A percentile compares a stretch with the other conserved stretches of the same genome.
phyloP scores from a whole-genome alignment of 2,888 invertebrate genomes.

The Philonicus albiceps region DNA sequence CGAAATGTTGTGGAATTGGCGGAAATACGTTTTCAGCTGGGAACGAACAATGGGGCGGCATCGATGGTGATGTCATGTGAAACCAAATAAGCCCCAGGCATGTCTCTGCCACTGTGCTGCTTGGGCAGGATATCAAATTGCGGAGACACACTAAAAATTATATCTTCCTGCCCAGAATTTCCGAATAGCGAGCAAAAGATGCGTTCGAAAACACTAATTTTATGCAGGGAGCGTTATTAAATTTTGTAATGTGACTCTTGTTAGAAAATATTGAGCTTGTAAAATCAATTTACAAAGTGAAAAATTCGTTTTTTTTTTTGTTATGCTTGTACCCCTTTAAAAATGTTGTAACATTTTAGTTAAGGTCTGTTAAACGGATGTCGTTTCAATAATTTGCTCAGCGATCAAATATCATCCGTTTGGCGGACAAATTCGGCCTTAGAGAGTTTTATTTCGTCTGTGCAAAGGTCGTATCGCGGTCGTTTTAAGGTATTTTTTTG shows the following conservation, averaged over 20 bases:
- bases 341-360: too few relatives aligned
- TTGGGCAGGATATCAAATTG: conserved; percentile 15
- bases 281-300: neutral
- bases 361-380: too few relatives aligned
- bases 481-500: too few relatives aligned
- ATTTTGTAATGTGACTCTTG: neutral
- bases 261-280: neutral
- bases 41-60: conserved; percentile 4
- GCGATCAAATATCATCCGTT: too few relatives aligned
- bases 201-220: neutral
- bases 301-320: neutral
- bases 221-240: neutral
- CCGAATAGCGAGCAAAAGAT: neutral
- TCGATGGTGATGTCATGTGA: conserved; percentile 26
- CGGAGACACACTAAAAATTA: neutral
- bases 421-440: too few relatives aligned
- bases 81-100: conserved; percentile 26
- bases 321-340: too few relatives aligned
- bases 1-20: neutral
- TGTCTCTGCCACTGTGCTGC: neutral
- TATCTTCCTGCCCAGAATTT: neutral
- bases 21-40: conserved; percentile 21
- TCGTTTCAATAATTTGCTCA: too few relatives aligned
- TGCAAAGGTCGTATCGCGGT: too few relatives aligned
- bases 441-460: too few relatives aligned